phyloP scores from a whole-genome alignment of 2,113 vertebrate species.

The Polypterus bichir region DNA sequence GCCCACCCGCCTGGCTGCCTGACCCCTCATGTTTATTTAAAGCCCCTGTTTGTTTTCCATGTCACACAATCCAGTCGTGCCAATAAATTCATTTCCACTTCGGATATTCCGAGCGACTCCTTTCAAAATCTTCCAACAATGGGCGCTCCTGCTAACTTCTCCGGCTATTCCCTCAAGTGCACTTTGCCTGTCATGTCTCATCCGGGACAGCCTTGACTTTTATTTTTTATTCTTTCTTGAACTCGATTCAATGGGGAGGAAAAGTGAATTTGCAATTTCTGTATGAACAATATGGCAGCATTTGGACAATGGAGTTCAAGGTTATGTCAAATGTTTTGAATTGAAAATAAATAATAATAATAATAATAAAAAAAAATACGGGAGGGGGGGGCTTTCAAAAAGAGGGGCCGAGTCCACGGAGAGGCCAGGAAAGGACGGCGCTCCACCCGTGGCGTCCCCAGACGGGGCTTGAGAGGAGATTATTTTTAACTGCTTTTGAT shows the following conservation, averaged over 20 bases:
- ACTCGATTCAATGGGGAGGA: neutral
- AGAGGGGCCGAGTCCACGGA: slow-evolving; percentile 26
- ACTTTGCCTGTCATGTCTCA: neutral
- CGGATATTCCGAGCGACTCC: too few relatives aligned
- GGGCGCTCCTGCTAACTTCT: neutral
- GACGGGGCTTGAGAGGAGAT: too few relatives aligned
- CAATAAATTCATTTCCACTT: too few relatives aligned
- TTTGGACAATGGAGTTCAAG: slow-evolving; percentile 48
- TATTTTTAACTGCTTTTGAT: too few relatives aligned
- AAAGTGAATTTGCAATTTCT: neutral
- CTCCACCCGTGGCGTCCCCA: neutral
- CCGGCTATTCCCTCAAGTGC: neutral
- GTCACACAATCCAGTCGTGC: too few relatives aligned
- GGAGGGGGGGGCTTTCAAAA: too few relatives aligned
- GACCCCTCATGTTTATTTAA: too few relatives aligned
- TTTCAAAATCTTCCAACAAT: too few relatives aligned
- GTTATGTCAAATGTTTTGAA: slow-evolving; percentile 39
- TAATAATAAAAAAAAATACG: slow-evolving; percentile 24
- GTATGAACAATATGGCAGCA: slow-evolving; percentile 32
- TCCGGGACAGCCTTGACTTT: neutral
- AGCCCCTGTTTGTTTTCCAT: too few relatives aligned
- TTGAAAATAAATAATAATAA: slow-evolving; percentile 17
- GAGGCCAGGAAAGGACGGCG: slow-evolving; percentile 35
- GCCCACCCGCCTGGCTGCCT: too few relatives aligned
- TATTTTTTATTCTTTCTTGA: neutral